phyloP scores from a whole-genome alignment of 2,113 vertebrate genomes.

The Leptobrachium ailaonicum region DNA sequence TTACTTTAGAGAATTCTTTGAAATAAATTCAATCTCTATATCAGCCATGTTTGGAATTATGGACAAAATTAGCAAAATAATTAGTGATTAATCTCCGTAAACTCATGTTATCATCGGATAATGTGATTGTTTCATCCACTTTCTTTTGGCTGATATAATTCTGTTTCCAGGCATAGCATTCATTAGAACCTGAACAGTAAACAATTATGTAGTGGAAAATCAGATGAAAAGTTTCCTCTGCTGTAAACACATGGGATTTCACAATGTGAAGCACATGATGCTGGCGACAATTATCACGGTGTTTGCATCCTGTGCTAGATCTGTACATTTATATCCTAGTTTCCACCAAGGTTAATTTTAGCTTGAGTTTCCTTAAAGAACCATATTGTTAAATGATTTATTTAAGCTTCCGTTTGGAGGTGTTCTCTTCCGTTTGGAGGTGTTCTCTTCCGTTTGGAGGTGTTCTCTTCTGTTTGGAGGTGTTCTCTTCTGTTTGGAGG shows the following conservation, averaged over 20 bases:
- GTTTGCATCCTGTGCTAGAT: constrained; percentile 12
- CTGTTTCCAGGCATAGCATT: constrained; percentile 19
- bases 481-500: background rate
- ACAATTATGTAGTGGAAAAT: constrained; percentile 28
- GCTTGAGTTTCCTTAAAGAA: background rate
- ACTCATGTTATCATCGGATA: too few relatives aligned
- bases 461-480: too few relatives aligned
- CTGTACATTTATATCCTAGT: constrained; percentile 1
- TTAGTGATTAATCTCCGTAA: too few relatives aligned
- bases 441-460: too few relatives aligned
- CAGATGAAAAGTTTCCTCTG: constrained; percentile 28
- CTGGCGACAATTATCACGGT: constrained; percentile 30
- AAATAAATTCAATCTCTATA: too few relatives aligned
- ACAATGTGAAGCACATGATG: background rate
- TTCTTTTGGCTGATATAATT: constrained; percentile 13
- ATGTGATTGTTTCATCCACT: background rate
- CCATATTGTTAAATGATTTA: background rate
- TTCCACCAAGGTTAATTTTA: constrained; percentile 11
- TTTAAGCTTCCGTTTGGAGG: background rate
- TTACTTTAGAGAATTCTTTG: too few relatives aligned
- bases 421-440: too few relatives aligned
- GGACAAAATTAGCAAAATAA: too few relatives aligned
- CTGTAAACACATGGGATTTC: constrained; percentile 28
- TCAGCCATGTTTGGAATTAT: too few relatives aligned
- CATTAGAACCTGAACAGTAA: constrained; percentile 28